Evolutionary conservation across 2,888 invertebrate species (phyloP), one percentile per base, ranked within the genome.

Genomic region (Agriopis leucophaearia): DNA sequence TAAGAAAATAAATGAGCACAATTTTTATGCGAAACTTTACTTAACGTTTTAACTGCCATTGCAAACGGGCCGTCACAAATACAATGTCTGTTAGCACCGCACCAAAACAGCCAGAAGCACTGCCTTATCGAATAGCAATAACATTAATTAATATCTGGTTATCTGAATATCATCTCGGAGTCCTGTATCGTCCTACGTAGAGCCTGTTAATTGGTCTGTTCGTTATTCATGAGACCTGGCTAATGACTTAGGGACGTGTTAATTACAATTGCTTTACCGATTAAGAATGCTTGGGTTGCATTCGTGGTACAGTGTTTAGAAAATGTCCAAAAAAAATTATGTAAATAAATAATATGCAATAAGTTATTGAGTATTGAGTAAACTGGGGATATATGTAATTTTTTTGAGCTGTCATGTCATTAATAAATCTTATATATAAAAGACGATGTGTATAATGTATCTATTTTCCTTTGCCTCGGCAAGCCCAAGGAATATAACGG

Each of bases 171-270:
- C 65, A 66, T 57, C 48, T 61, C 48, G 54, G 42, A 63, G 51
- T 58, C 74, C 55, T 64, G 73, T 71, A 73, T 51, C 64, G 67
- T 40, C 68, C 72, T 63, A 73, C 73, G 61, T 59, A 64, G 54
- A 52, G 62, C 55, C 74, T 75, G 66, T 76, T 74, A 81, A 80
- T 75, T 73, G 73, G 59, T 68, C 56, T 60, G 70, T 79, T 72
- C 70, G 77, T 71, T 80, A 81, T 81, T 79, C 78, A 81, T 78
- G 78, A 77, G 74, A 72, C 65, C 63, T 72, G 71, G 66, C 76
- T 83, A 78, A 82, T 80, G 78, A 76, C 75, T 72, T 36, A 52
- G 66, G 64, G 72, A 82, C 79, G 76, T 76, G 78, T 79, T 81
- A 80, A 82, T 83, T 80, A 79, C 71, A 51, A 56, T 44, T 66